Base-by-base conservation (phyloP, 2,888 invertebrate species). In the Mesopsocus fuscifrons region DNA sequence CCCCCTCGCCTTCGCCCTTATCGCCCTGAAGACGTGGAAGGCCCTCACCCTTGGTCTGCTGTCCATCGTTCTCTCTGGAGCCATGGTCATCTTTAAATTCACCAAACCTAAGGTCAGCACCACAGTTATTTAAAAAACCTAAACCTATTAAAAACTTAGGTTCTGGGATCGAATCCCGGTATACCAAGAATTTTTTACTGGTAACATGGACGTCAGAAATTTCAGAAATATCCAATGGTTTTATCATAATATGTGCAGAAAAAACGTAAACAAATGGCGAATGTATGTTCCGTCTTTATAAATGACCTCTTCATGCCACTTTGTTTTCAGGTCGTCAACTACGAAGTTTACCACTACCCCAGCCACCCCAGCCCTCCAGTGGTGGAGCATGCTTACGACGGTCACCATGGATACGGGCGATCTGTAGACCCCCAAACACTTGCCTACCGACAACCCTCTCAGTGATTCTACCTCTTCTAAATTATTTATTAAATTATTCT, bases 21-120 rank as follows among this genome's bases (percentile, higher is more conserved):
- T 87, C 54, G 87, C 87, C 1, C 65, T 85, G 44, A 85, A 85
- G 61, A 84, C 87, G 13, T 87, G 87, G 87, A 87, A 87, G 60
- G 87, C 87, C 33, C 65, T 85, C 52, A 85, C 87, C 6, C 68
- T 87, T 50, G 85, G 84, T 47, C 72, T 87, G 3, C 71, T 87
- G 46, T 85, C 85, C 2, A 63, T 87, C 55, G 85, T 85, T 18
- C 66, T 85, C 35, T 83, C 85, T 49, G 84, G 81, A 49, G 85
- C 85, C 45, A 71, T 85, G 70, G 70, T 85, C 42, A 79, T 87
- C 59, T 85, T 85, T 66, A 84, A 83, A 63, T 72, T 85, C 57
- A 78, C 84, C 51, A 84, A 84, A 56, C 85, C 85, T 45, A 85
- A 85, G 65, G 77, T 66, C 52, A n/a, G n/a, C n/a, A n/a, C n/a